Evolutionary conservation across 2,113 vertebrate species (phyloP).

Genomic region (Hystrix brachyura): DNA sequence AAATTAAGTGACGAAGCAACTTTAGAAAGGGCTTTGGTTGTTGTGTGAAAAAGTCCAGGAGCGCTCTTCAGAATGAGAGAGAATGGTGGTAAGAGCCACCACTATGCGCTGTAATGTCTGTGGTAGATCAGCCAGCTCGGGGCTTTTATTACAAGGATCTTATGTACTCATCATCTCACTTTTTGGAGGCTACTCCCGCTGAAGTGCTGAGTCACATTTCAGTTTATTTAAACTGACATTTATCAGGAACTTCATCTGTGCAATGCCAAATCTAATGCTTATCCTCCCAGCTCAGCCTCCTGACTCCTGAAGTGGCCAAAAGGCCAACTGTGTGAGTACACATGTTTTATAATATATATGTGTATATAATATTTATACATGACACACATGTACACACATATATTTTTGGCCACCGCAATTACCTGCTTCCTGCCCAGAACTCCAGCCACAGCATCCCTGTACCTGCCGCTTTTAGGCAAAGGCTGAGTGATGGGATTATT

Average conservation of each 20-base stretch:
- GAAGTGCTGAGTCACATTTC: not conserved
- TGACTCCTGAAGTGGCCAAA: not conserved
- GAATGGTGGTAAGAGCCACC: not conserved
- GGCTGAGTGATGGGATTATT: not conserved
- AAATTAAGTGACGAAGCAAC: not conserved
- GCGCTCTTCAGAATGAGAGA: not conserved
- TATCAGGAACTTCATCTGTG: not conserved
- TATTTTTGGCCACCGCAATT: not conserved
- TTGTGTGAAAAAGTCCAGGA: not conserved
- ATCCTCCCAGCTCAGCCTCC: not conserved
- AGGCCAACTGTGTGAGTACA: not conserved
- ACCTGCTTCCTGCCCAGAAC: not conserved
- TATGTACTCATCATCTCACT: not conserved
- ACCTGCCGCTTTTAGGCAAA: not conserved
- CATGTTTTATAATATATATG: not conserved
- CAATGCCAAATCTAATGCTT: not conserved
- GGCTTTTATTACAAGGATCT: not conserved
- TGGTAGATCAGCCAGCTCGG: not conserved
- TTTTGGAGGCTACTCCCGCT: not conserved
- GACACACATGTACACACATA: not conserved
- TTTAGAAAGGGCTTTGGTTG: not conserved
- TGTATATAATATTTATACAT: not conserved
- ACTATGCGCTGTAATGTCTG: not conserved
- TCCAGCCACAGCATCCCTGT: not conserved
- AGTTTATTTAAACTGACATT: not conserved